Evolutionary conservation across 1,140 invertebrate species (phyloP).

Genomic region (Leguminivora glycinivorella): DNA sequence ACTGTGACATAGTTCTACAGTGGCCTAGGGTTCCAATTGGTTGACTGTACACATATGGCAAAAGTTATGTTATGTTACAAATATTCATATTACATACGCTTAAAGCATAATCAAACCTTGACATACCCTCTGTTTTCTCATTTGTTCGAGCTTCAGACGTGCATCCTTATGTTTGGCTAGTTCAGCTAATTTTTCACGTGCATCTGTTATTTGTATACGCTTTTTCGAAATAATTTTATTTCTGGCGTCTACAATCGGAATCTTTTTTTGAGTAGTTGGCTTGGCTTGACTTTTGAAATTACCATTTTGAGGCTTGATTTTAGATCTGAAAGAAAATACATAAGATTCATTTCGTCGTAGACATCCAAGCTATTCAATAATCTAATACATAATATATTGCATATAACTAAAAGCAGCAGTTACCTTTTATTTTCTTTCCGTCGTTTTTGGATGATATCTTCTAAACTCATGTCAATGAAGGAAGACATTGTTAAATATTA

Average conservation of each 20-base stretch:
- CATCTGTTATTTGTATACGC: constrained; percentile 82
- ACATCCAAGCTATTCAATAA: background rate
- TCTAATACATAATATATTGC: background rate
- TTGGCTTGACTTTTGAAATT: constrained; percentile 44
- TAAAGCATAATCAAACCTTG: background rate
- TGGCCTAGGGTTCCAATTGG: too few relatives aligned
- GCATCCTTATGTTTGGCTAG: constrained; percentile 84
- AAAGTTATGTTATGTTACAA: too few relatives aligned
- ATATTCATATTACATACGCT: background rate
- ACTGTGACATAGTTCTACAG: too few relatives aligned
- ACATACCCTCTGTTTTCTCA: constrained; percentile 70
- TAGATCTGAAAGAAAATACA: constrained; percentile 36
- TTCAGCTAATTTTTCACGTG: constrained; percentile 83
- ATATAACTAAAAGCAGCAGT: constrained; percentile 7
- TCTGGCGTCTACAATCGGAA: constrained; percentile 79
- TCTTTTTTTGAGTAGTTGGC: constrained; percentile 39
- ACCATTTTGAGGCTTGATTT: constrained; percentile 32
- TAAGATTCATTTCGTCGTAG: constrained; percentile 1
- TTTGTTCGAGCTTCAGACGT: constrained; percentile 81
- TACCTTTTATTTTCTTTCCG: constrained; percentile 57
- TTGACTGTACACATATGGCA: too few relatives aligned
- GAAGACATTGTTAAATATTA: constrained; percentile 52
- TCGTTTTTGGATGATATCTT: constrained; percentile 71
- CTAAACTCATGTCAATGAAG: constrained; percentile 67
- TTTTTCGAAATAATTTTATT: constrained; percentile 85